phyloP scores from a whole-genome alignment of 2,888 invertebrate genomes.

The Drosophila flavopinicola region DNA sequence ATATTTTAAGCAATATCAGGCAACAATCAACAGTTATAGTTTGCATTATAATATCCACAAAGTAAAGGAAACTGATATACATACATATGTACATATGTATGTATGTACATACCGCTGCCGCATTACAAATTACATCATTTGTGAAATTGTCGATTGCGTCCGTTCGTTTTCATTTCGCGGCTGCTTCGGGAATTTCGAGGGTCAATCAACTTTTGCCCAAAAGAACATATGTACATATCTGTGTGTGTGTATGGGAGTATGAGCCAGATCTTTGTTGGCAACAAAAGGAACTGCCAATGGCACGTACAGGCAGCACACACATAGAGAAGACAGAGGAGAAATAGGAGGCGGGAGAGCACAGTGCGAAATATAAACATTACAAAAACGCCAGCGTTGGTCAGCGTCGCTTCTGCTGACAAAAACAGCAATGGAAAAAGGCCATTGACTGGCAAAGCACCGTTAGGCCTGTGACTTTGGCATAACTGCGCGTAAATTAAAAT shows the following conservation, averaged over 20 bases:
- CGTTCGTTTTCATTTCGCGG: conserved; percentile 49
- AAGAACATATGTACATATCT: conserved; percentile 52
- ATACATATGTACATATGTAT: no score
- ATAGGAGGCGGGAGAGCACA: conserved; percentile 3
- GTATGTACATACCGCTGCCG: no score
- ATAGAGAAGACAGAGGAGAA: background rate
- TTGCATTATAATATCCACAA: conserved; percentile 12
- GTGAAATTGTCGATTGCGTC: conserved; percentile 59
- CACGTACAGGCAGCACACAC: conserved; percentile 43
- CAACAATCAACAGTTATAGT: conserved; percentile 16
- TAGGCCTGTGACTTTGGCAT: conserved; percentile 60
- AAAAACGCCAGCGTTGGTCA: conserved; percentile 51
- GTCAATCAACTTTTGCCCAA: conserved; percentile 72
- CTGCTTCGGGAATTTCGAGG: conserved; percentile 51
- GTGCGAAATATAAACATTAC: conserved; percentile 80
- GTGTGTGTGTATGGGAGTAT: conserved; percentile 32
- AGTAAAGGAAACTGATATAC: background rate
- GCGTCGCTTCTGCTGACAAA: conserved; percentile 33
- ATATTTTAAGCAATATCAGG: background rate
- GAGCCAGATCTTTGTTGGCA: conserved; percentile 73
- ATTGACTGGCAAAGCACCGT: conserved; percentile 55
- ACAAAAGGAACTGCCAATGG: conserved; percentile 59
- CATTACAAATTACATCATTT: conserved; percentile 72
- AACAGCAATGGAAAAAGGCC: conserved; percentile 40
- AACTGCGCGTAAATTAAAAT: conserved; percentile 66